Evolutionary conservation across 2,888 invertebrate genomes (phyloP), one percentile per base, ranked within the genome.

Genomic region (Drosophila sordidapex): DNA sequence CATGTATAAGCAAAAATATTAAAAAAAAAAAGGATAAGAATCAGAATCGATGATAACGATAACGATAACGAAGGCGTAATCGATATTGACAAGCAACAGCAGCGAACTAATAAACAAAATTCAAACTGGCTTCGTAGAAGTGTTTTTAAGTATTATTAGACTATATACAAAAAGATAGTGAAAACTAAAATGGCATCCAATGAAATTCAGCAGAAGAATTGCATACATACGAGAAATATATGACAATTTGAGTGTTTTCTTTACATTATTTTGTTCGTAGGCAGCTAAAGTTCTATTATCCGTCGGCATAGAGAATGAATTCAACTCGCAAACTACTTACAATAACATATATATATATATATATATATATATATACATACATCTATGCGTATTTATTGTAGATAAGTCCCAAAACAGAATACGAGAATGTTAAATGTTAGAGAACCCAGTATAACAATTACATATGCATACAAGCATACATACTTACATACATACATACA

Each of bases 131-230:
- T 87, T 87, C 89, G 91, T 89, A 87, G 90, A 83, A 90, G 80
- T 81, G 85, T 89, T 89, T 87, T 89, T 81, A 91, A 87, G 84
- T 90, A 90, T 89, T 90, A 89, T 77, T 89, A 91, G 89, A 76
- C 51, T 69, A 71, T 77, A 85, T 70, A 82, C 63, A 72, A 21
- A 35, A 56, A 66, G 40, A 51, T 82, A 65, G 67, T 74, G 59
- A 65, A 65, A 65, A 69, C 72, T 72, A 78, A 46, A 68, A 60
- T 53, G 48, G 43, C 64, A 74, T 56, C 61, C 54, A 65, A 62
- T 66, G 57, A 79, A 60, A 67, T 68, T 54, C 67, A 66, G 13
- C 48, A 48, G 27, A 15, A 5, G 51, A 65, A 65, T 43, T 35
- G 21, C 40, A 51, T 51, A 52, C 40, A 53, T 25, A 61, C 46